phyloP scores from a whole-genome alignment of 2,113 vertebrate species.

The Cinclus mexicanus region DNA sequence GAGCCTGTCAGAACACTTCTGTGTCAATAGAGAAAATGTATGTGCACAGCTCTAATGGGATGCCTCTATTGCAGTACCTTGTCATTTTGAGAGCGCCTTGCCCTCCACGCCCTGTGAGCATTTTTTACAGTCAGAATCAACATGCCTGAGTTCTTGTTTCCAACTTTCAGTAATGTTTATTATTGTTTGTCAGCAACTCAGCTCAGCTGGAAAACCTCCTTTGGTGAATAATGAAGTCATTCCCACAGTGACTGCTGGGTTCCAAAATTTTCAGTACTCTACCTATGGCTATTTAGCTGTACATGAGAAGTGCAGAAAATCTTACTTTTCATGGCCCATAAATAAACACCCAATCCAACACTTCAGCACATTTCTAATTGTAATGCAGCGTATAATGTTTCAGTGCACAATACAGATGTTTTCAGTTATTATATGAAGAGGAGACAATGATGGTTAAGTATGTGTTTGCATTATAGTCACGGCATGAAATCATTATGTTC shows the following conservation, averaged over 20 bases:
- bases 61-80: slow-evolving; percentile 18
- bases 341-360: slow-evolving; percentile 67
- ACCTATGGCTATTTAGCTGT: slow-evolving; percentile 65
- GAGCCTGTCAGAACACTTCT: slow-evolving; percentile 19
- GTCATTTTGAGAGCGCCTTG: slow-evolving; percentile 17
- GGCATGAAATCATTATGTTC: slow-evolving; percentile 69
- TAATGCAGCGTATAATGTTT: slow-evolving; percentile 64
- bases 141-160: slow-evolving; percentile 43
- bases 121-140: slow-evolving; percentile 47
- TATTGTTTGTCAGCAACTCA: slow-evolving; percentile 60
- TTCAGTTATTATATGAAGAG: slow-evolving; percentile 72
- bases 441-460: slow-evolving; percentile 71
- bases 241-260: slow-evolving; percentile 61
- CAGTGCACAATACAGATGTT: slow-evolving; percentile 71
- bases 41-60: slow-evolving; percentile 50
- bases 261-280: slow-evolving; percentile 65
- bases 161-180: slow-evolving; percentile 54
- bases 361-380: slow-evolving; percentile 75
- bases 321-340: slow-evolving; percentile 67
- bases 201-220: slow-evolving; percentile 54
- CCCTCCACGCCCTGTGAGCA: slow-evolving; percentile 9
- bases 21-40: slow-evolving; percentile 51
- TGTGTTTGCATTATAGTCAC: slow-evolving; percentile 67
- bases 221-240: slow-evolving; percentile 56
- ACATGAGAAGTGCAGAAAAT: slow-evolving; percentile 48